phyloP scores from a whole-genome alignment of 1,140 invertebrate genomes.

The Bombus confusus region DNA sequence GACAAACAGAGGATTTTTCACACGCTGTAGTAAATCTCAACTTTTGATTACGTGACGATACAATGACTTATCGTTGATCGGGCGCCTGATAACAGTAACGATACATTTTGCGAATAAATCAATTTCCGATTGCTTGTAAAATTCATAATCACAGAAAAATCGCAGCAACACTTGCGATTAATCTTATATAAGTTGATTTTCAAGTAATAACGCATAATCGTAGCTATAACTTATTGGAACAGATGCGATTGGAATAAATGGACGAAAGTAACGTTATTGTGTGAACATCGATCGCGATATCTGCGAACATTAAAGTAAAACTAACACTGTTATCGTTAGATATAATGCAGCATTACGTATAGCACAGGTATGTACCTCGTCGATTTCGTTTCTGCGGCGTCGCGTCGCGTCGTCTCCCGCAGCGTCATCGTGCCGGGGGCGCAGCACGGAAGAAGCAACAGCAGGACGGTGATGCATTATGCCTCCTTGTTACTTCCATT shows the following conservation, averaged over 20 bases:
- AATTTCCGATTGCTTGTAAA: neutral
- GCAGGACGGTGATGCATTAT: conserved; percentile 62
- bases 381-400: conserved; percentile 46
- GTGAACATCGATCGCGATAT: too few species aligned
- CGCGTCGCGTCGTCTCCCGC: conserved; percentile 45
- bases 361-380: neutral
- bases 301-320: too few species aligned
- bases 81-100: neutral
- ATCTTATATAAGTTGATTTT: neutral
- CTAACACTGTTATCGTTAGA: too few species aligned
- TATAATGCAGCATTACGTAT: neutral
- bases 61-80: neutral
- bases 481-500: conserved; percentile 55
- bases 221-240: too few species aligned
- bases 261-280: too few species aligned
- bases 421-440: conserved; percentile 18
- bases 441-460: conserved; percentile 53
- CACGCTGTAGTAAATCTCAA: neutral
- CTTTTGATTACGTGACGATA: neutral
- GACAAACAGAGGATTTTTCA: neutral
- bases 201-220: neutral
- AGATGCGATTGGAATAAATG: too few species aligned
- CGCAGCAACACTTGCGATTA: neutral
- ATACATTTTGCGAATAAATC: neutral
- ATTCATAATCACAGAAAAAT: neutral